Evolutionary conservation across 2,113 vertebrate species (phyloP), one percentile per base, ranked within the genome.

Genomic region (Corythaixoides concolor): DNA sequence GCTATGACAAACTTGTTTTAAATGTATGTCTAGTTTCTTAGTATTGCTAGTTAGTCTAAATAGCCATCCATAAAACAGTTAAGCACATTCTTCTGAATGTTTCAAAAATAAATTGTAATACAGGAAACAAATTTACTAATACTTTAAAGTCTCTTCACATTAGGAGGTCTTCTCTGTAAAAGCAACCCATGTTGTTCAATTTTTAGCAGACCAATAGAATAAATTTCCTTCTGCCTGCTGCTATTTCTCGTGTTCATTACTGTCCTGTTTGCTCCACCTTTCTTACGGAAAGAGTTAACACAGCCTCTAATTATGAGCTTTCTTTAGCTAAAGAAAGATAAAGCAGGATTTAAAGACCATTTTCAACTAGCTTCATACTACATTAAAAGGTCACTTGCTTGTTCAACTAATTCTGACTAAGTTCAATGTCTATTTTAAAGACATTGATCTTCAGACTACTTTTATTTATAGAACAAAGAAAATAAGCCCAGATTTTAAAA

Each of bases 291-390:
- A 82, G 88, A 14, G 94, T 88, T 96, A 97, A 96, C 43, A 15
- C 22, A 56, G 64, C 4, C 68, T 83, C 47, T 93, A 95, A 93
- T 26, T 90, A 81, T 53, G 50, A 90, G 79, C 75, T 93, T 94
- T 69, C 68, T 86, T 96, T 93, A 95, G 70, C 67, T 95, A 89
- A 37, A 70, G 47, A 68, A 95, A 93, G 80, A 93, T 95, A 93
- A 96, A 94, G 79, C 21, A 83, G 92, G 89, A 96, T 96, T 97
- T 96, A 90, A 95, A 91, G 37, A 94, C 28, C 79, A 67, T 94
- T 96, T 96, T 86, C 92, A 96, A 91, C 89, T 76, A 84, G 76
- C 74, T 95, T 95, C 82, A 50, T 88, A 95, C 94, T 84, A 75
- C 66, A 92, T 62, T 84, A 86, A 94, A 93, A 93, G 92, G 94